Evolutionary conservation across 2,888 invertebrate species (phyloP).

Genomic region (Tetragnatha montana): DNA sequence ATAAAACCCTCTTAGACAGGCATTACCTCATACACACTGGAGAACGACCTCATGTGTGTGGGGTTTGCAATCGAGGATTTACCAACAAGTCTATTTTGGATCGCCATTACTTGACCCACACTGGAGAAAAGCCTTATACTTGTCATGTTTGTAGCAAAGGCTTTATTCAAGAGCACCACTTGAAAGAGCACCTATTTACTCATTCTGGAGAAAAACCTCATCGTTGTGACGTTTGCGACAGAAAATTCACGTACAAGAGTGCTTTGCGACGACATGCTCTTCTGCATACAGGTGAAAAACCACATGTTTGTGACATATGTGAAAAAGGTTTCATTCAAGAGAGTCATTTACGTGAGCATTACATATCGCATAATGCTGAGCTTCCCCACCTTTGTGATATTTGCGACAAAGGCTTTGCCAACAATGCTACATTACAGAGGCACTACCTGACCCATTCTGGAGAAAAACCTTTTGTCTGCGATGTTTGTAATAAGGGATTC

Average conservation of each 20-base stretch:
- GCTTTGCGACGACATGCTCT: slow-evolving; percentile 49
- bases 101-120: slow-evolving; percentile 64
- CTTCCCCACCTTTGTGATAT: slow-evolving; percentile 57
- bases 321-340: slow-evolving; percentile 64
- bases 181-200: slow-evolving; percentile 60
- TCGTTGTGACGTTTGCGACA: slow-evolving; percentile 38
- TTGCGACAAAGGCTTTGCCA: slow-evolving; percentile 65
- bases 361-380: slow-evolving; percentile 68
- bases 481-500: slow-evolving; percentile 53
- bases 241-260: slow-evolving; percentile 61
- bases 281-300: slow-evolving; percentile 60
- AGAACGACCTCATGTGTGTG: slow-evolving; percentile 57
- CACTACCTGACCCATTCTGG: slow-evolving; percentile 55
- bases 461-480: slow-evolving; percentile 52
- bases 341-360: slow-evolving; percentile 58
- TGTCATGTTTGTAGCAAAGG: slow-evolving; percentile 60
- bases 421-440: slow-evolving; percentile 60
- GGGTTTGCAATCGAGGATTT: slow-evolving; percentile 57
- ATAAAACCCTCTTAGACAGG: slow-evolving; percentile 52
- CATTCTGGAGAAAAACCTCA: slow-evolving; percentile 63
- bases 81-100: slow-evolving; percentile 64
- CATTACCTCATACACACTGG: slow-evolving; percentile 63
- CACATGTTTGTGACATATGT: slow-evolving; percentile 61
- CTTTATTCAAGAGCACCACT: slow-evolving; percentile 63
- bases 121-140: slow-evolving; percentile 60